A percentile compares a stretch with the other conserved stretches of the same genome.
Evolutionary conservation across 1,140 invertebrate genomes (phyloP).

Genomic region (Calliopsis andreniformis): DNA sequence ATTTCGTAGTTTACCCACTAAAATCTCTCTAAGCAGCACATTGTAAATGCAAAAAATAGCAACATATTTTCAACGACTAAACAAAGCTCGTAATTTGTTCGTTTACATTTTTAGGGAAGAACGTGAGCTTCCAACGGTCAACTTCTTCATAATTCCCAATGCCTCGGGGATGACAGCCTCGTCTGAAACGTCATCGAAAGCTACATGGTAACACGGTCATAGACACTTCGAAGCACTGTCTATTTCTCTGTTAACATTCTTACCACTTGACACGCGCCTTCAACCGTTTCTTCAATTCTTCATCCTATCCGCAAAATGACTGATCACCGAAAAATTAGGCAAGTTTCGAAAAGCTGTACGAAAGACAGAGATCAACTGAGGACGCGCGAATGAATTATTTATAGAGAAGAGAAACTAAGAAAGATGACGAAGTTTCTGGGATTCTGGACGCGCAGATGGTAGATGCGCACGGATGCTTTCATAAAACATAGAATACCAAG

Average conservation of each 20-base stretch:
- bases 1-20: background rate
- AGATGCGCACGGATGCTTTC: constrained; percentile 14
- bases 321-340: background rate
- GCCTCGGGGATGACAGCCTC: too few species aligned
- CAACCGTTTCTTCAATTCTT: too few species aligned
- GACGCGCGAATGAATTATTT: constrained; percentile 69
- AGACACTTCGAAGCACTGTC: too few species aligned
- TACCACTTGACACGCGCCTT: too few species aligned
- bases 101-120: background rate
- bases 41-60: too few species aligned
- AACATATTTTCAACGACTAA: background rate
- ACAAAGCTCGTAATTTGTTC: background rate
- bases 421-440: constrained; percentile 33
- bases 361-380: constrained; percentile 32
- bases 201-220: background rate
- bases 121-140: background rate
- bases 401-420: constrained; percentile 50
- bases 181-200: background rate
- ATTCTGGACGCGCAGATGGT: constrained; percentile 13
- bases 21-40: too few species aligned
- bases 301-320: too few species aligned
- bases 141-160: too few species aligned
- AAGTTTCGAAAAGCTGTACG: background rate
- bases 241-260: background rate
- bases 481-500: background rate